Percentiles rank a stretch among this genome's conserved stretches.
These are phyloP conservation scores for Gracilinanus agilis DNA, from an alignment of 2,113 vertebrate species.

Conservation along the genomic window DNA sequence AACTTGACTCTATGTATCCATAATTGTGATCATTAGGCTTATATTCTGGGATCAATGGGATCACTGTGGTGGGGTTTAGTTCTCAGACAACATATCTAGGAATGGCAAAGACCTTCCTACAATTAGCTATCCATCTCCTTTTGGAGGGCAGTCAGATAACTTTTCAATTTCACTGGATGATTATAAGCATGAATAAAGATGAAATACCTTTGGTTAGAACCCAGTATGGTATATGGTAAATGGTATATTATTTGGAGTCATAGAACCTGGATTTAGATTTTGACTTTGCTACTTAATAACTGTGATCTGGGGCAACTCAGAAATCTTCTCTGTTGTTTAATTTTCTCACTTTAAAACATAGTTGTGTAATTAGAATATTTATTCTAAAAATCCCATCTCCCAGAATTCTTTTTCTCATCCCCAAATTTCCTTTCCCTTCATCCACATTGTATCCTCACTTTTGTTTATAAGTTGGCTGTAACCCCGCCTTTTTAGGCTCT, in stretches of 20 bases:
- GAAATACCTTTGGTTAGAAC: not conserved
- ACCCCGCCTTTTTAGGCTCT: no score
- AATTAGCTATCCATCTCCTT: not conserved
- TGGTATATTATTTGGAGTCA: not conserved
- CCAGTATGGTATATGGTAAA: not conserved
- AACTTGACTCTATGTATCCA: not conserved
- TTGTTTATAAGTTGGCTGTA: no score
- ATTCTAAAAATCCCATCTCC: no score
- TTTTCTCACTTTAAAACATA: conserved; percentile 6
- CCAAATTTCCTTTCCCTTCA: no score
- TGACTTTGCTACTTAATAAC: not conserved
- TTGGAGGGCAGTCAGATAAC: not conserved
- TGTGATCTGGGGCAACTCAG: not conserved
- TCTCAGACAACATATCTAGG: not conserved
- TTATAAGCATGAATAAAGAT: not conserved
- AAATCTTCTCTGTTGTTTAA: not conserved
- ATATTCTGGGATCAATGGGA: not conserved
- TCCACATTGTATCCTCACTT: no score
- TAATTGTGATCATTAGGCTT: not conserved
- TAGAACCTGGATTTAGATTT: not conserved
- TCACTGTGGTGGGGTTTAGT: not conserved
- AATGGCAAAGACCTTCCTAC: not conserved
- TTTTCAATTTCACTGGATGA: not conserved
- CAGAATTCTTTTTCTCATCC: no score
- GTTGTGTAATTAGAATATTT: no score